A percentile compares a stretch with the other conserved stretches of the same genome.
These are phyloP conservation scores for Papilio aristodemus DNA, from an alignment of 1,140 invertebrate species.

Conservation along the genomic window DNA sequence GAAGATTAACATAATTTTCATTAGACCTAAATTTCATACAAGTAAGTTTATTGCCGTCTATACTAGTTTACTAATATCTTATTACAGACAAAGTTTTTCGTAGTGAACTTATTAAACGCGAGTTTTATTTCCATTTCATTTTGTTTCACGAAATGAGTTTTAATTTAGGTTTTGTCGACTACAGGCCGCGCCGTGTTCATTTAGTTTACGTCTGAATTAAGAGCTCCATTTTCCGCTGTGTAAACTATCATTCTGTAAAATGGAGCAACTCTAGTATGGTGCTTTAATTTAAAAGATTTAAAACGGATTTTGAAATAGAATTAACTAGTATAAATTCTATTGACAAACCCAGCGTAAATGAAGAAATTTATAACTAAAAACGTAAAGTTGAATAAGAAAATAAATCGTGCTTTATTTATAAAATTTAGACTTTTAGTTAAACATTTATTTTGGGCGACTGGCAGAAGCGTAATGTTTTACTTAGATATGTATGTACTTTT, in stretches of 20 bases:
- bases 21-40: too few relatives aligned
- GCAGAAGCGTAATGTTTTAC: too few relatives aligned
- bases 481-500: too few relatives aligned
- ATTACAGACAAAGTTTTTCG: too few relatives aligned
- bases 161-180: neutral
- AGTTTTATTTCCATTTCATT: neutral
- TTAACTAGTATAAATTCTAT: neutral
- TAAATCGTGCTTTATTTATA: too few relatives aligned
- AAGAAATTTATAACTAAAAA: neutral
- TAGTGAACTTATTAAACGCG: too few relatives aligned
- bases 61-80: too few relatives aligned
- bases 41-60: too few relatives aligned
- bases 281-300: neutral
- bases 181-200: neutral
- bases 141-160: neutral
- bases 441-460: too few relatives aligned
- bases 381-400: too few relatives aligned
- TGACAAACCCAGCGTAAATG: neutral
- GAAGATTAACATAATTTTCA: too few relatives aligned
- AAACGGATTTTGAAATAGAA: neutral
- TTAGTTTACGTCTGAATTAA: neutral
- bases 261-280: neutral
- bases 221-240: slow-evolving; percentile 1
- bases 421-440: too few relatives aligned
- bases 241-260: slow-evolving; percentile 9